Base-by-base conservation (phyloP, 2,888 invertebrate genomes). In the Drosophila phalerata region DNA sequence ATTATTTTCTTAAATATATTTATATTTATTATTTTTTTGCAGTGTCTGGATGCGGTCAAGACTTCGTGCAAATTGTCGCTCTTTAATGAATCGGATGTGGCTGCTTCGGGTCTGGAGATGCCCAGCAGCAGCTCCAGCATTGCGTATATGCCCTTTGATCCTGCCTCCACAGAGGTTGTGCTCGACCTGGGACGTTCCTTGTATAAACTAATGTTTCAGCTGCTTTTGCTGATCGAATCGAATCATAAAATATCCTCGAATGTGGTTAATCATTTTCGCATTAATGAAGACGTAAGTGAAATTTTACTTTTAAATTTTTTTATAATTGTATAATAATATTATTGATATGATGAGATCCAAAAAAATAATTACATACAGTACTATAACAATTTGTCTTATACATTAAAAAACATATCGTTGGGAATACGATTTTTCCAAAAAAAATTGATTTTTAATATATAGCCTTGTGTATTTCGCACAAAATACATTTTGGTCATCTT, bases 191-290 rank as follows among this genome's bases (percentile, higher is more conserved):
- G 97, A 13, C 95, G 97, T 75, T 95, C 97, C 58, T 94, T 99
- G 22, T 98, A 98, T 93, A 98, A 98, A 92, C 94, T 99, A 13
- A 96, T 97, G 92, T 98, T 99, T 92, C 99, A 99, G 91, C 93
- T 99, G 63, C 93, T 98, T 42, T 93, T 98, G 63, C 93, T 99
- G 25, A 95, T 98, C 63, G 98, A 99, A 92, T 96, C 97, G 9
- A 96, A 96, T 80, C 96, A 96, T 91, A 97, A 97, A 92, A 96
- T 97, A 95, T 94, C 96, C 40, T 94, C 95, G 0, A 95, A 96
- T 49, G 93, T 96, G 34, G 90, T 92, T 40, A 94, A 94, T 57
- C 93, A 93, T 60, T 94, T 94, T 34, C 93, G 95, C 43, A 93
- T 93, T 76, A 94, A 93, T 76, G 94, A 94, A 79, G 94, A 94